Base-by-base conservation (phyloP, 2,797 vertebrate species). In the Arnoldichthys spilopterus region DNA sequence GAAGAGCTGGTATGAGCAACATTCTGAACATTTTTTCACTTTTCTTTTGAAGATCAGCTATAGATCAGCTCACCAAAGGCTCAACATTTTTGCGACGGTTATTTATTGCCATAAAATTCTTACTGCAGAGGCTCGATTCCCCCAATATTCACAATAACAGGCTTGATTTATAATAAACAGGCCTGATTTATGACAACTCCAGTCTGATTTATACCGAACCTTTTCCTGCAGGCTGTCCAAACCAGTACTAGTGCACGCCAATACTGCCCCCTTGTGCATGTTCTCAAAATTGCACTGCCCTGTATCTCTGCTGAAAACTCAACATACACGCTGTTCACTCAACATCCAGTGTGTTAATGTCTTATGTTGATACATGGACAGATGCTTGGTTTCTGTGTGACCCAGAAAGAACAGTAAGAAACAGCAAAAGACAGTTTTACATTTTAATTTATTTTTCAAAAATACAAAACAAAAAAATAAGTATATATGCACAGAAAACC, bases 401-500 rank as follows among this genome's bases (percentile, higher is more conserved):
- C 5, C 61, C 34, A 62, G 12, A 15, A 79, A 30, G 6, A 13
- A 62, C 1, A 59, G 13, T 22, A 64, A 9, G 11, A 34, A 30
- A 72, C 26, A 45, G 3, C 4, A 66, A 28, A 4, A 71, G 30
- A 56, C 49, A 64, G 78, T 88, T 86, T 84, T 58, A 79, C 79
- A 89, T 88, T 88, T 74, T 80, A 89, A 90, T 94, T 94, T 93
- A 93, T 93, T 94, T 89, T 93, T 90, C 90, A 94, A 94, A 94
- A 95, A 87, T 94, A 94, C 92, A 94, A 94, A 94, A 93, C 88
- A 88, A 91, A 88, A 93, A 94, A 94, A 94, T 92, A 94, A 90
- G 89, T 91, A 84, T 92, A 92, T 94, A 91, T 94, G 93, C 93
- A 94, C 87, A 94, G 93, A 93, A 89, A 85, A 77, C 82, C 91